A percentile compares a stretch with the other conserved stretches of the same genome.
phyloP scores from a whole-genome alignment of 2,888 invertebrate genomes.

The Netelia melanura region DNA sequence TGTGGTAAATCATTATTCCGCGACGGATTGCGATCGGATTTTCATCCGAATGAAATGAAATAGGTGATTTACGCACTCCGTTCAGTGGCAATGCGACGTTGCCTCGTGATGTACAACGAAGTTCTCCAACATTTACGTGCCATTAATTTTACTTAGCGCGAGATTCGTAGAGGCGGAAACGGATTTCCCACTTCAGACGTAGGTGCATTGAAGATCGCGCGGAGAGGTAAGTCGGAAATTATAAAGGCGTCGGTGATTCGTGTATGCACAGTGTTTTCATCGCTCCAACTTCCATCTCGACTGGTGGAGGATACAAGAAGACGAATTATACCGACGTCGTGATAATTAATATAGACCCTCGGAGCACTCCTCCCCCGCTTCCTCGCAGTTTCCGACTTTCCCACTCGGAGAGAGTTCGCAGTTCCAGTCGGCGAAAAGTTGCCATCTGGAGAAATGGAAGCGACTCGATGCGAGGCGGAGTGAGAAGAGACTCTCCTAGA shows the following conservation, averaged over 20 bases:
- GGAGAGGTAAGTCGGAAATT: slow-evolving; percentile 44
- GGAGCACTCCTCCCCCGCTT: slow-evolving; percentile 55
- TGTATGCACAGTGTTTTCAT: slow-evolving; percentile 29
- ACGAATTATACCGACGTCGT: slow-evolving; percentile 64
- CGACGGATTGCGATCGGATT: not conserved
- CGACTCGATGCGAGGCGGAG: slow-evolving; percentile 22
- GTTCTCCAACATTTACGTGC: slow-evolving; percentile 71
- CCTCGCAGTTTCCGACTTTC: not conserved
- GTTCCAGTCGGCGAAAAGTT: slow-evolving; percentile 53
- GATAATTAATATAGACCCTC: slow-evolving; percentile 76
- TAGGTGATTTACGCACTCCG: not conserved
- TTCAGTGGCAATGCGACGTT: not conserved
- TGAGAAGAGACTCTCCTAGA: slow-evolving; percentile 40
- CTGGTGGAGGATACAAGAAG: slow-evolving; percentile 59
- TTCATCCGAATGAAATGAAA: slow-evolving; percentile 7
- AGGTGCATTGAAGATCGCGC: slow-evolving; percentile 14
- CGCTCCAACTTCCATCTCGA: slow-evolving; percentile 31
- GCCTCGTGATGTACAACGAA: not conserved
- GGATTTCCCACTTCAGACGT: slow-evolving; percentile 36
- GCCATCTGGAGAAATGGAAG: slow-evolving; percentile 42
- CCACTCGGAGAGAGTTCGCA: not conserved
- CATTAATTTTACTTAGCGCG: slow-evolving; percentile 77
- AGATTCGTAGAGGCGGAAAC: slow-evolving; percentile 47
- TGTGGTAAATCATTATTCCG: not conserved
- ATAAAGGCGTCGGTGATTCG: slow-evolving; percentile 21